Conservation (phyloP, 2,797 vertebrate species). For the Crax fasciolata region DNA sequence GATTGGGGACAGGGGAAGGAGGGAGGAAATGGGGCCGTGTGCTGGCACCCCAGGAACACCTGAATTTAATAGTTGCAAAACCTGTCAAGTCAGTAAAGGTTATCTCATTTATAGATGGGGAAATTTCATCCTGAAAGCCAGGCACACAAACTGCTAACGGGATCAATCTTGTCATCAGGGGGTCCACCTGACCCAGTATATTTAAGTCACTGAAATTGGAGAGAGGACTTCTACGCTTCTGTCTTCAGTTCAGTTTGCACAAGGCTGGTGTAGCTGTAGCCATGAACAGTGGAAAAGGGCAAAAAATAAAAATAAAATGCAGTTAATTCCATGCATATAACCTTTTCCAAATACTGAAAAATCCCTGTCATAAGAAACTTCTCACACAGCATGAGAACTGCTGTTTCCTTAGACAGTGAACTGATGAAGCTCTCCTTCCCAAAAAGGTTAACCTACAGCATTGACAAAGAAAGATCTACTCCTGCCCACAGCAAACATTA, state of each 20-base stretch:
- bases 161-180: slow-evolving; percentile 2
- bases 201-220: background rate
- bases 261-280: background rate
- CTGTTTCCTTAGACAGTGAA: slow-evolving; percentile 35
- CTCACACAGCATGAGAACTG: background rate
- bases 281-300: background rate
- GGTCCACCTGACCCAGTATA: background rate
- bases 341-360: background rate
- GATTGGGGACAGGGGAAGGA: background rate
- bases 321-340: background rate
- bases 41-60: background rate
- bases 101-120: slow-evolving; percentile 20
- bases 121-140: slow-evolving; percentile 12
- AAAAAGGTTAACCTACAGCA: background rate
- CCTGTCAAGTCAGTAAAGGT: slow-evolving; percentile 35
- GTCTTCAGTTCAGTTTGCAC: background rate
- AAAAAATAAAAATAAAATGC: too few species aligned
- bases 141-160: background rate
- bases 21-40: background rate
- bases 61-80: slow-evolving; percentile 31
- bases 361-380: background rate
- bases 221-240: background rate
- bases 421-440: slow-evolving; percentile 12
- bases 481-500: slow-evolving; percentile 35
- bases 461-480: slow-evolving; percentile 16